Evolutionary conservation across 2,888 invertebrate species (phyloP), one percentile per base, ranked within the genome.

Genomic region (Thymelicus lineola): DNA sequence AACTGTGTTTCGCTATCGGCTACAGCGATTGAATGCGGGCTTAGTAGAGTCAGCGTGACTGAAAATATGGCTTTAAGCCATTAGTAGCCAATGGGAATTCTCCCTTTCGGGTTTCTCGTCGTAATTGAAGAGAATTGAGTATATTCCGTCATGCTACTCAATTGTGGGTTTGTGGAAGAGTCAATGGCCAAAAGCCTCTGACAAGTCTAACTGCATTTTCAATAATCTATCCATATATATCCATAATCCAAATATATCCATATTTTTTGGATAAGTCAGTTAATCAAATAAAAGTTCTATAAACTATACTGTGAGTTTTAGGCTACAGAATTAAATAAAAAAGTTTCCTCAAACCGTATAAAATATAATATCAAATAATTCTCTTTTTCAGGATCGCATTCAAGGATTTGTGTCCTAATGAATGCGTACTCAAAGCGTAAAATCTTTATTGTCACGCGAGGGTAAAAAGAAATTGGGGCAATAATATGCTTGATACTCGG

Each of bases 401-500:
- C 17, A 7, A 2, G 10, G 28, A 42, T 55, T 68, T 61, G 6
- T 53, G 17, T 17, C 61, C 15, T 55, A 68, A 68, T 67, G 66
- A 67, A 67, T 67, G 28, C 50, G 53, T 28, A 60, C 36, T n/a
- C 17, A 42, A 38, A 28, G 36, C 61, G 35, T 61, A 67, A 67
- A 66, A 28, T 35, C 61, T 68, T 62, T 68, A 61, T 61, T 46
- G 46, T 62, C 55, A 46, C 36, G 17, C 35, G 12, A 35, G 61
- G 55, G 61, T 35, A 15, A 36, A 61, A 57, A 55, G 35, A 28
- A 55, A 68, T 46, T 14, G 12, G 36, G 17, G 20, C 35, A 46
- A 68, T 68, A 53, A 60, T 50, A 38, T 59, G 36, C 55, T 48
- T 38, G 59, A 66, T 59, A 66, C 42, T 38, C 53, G 38, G 50